phyloP scores from a whole-genome alignment of 2,797 vertebrate species.

The Rhincodon typus region DNA sequence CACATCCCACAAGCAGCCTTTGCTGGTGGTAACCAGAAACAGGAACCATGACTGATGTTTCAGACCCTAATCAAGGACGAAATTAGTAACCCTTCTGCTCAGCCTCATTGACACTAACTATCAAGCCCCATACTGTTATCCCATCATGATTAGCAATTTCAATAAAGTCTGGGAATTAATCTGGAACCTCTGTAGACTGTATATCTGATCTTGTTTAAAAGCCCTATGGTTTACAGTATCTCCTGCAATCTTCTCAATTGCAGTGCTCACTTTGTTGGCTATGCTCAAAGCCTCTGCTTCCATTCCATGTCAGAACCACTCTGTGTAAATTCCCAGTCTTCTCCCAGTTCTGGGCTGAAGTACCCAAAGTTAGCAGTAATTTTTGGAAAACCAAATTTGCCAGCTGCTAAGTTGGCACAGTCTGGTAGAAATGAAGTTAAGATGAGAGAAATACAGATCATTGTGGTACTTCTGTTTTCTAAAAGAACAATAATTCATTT shows the following conservation, averaged over 20 bases:
- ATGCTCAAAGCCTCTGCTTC: not conserved
- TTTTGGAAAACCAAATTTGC: not conserved
- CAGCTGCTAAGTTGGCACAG: slow-evolving; percentile 7
- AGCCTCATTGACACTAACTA: not conserved
- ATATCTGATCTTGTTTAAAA: not conserved
- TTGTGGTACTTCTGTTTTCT: slow-evolving; percentile 2
- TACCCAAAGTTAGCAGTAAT: not conserved
- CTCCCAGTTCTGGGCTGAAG: not conserved
- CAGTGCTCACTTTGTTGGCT: not conserved
- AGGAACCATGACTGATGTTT: not conserved
- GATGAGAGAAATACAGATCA: slow-evolving; percentile 12
- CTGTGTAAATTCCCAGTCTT: not conserved
- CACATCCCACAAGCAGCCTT: not conserved
- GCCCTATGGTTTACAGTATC: not conserved
- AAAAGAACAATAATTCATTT: not conserved
- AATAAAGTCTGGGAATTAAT: not conserved
- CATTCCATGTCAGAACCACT: not conserved
- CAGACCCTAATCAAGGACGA: not conserved
- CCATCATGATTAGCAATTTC: not conserved
- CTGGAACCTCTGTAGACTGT: no score
- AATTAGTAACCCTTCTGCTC: not conserved
- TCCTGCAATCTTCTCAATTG: not conserved
- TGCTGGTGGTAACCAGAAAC: not conserved
- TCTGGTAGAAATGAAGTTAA: not conserved
- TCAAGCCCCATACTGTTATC: not conserved